These are phyloP conservation scores for Opisthograptis luteolata DNA, from an alignment of 2,888 invertebrate genomes.

Conservation along the genomic window DNA sequence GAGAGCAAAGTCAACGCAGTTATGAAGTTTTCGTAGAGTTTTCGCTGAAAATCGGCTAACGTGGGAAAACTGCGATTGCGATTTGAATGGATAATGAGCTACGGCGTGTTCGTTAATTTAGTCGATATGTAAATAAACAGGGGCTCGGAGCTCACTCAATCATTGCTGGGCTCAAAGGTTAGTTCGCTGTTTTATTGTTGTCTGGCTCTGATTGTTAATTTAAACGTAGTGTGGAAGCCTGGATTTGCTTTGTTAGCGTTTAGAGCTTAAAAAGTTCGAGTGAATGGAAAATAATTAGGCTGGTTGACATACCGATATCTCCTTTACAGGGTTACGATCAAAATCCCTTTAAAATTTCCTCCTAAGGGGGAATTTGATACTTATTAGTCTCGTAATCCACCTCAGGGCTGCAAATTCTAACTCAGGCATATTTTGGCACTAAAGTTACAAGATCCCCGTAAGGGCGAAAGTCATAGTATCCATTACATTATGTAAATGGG, in stretches of 20 bases:
- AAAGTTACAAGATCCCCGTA: too few relatives aligned
- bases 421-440: too few relatives aligned
- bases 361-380: too few relatives aligned
- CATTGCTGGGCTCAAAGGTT: slow-evolving; percentile 69
- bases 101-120: slow-evolving; percentile 74
- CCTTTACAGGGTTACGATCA: too few relatives aligned
- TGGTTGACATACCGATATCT: background rate
- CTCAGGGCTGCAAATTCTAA: too few relatives aligned
- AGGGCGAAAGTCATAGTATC: too few relatives aligned
- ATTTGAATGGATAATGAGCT: slow-evolving; percentile 80
- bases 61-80: slow-evolving; percentile 71
- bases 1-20: slow-evolving; percentile 77
- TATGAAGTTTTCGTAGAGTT: slow-evolving; percentile 79
- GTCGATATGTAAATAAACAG: slow-evolving; percentile 79
- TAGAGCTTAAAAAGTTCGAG: background rate
- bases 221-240: slow-evolving; percentile 40
- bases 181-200: slow-evolving; percentile 61
- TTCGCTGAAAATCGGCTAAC: slow-evolving; percentile 73
- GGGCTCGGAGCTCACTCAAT: slow-evolving; percentile 57
- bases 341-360: too few relatives aligned
- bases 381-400: too few relatives aligned
- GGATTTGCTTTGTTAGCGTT: slow-evolving; percentile 24
- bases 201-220: slow-evolving; percentile 60
- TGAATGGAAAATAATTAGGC: background rate
- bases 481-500: too few relatives aligned